A percentile compares a stretch with the other conserved stretches of the same genome.
Conservation (phyloP, 1,140 invertebrate genomes). For the Babylonia areolata region DNA sequence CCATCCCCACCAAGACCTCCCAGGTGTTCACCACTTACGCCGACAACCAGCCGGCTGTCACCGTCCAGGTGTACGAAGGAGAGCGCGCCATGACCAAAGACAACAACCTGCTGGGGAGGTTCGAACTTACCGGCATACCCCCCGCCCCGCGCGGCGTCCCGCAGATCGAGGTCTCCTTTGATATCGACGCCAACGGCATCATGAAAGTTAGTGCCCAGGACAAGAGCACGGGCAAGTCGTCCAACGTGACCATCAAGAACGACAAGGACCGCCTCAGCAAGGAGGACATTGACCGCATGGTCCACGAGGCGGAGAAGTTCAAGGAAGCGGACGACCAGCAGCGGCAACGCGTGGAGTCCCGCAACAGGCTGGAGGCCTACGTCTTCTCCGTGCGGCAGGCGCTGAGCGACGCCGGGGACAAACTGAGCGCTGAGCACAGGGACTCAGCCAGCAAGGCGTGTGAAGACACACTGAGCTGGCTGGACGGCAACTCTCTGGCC, state of each 20-base stretch:
- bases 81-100: conserved; percentile 90
- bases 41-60: conserved; percentile 85
- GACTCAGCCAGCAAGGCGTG: conserved; percentile 78
- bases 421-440: conserved; percentile 80
- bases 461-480: conserved; percentile 75
- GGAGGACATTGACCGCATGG: conserved; percentile 97
- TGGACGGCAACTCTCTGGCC: conserved; percentile 76
- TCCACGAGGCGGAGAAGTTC: conserved; percentile 96
- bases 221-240: conserved; percentile 82
- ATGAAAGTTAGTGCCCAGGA: conserved; percentile 78
- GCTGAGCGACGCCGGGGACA: conserved; percentile 81
- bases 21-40: conserved; percentile 72
- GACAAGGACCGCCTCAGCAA: conserved; percentile 92
- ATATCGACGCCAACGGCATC: conserved; percentile 80
- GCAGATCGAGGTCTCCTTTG: conserved; percentile 83
- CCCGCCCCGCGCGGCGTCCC: conserved; percentile 93
- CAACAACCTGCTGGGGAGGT: conserved; percentile 90
- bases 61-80: conserved; percentile 85
- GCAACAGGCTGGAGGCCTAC: conserved; percentile 79
- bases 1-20: conserved; percentile 70
- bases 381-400: conserved; percentile 93
- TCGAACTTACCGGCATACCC: conserved; percentile 93
- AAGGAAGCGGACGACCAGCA: conserved; percentile 90
- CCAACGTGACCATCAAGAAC: conserved; percentile 95
- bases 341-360: conserved; percentile 88